A percentile compares a stretch with the other conserved stretches of the same genome.
phyloP scores from a whole-genome alignment of 1,140 invertebrate genomes.

The Chironomus striatipennis region DNA sequence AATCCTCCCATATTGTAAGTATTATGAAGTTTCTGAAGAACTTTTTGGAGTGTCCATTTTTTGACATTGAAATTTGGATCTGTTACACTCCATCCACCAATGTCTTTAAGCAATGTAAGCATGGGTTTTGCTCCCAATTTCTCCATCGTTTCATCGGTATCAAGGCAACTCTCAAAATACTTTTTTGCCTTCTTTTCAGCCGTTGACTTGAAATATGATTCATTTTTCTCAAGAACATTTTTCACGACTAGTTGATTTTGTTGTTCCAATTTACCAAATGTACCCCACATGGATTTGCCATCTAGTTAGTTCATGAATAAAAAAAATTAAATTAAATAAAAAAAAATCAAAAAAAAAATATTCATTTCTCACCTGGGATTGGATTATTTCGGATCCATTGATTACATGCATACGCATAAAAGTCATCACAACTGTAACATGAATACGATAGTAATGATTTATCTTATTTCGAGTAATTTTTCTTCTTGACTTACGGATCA shows the following conservation, averaged over 20 bases:
- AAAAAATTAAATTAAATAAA: neutral
- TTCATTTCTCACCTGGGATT: conserved; percentile 55
- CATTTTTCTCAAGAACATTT: conserved; percentile 65
- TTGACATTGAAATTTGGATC: conserved; percentile 47
- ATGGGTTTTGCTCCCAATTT: conserved; percentile 70
- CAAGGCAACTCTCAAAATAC: conserved; percentile 91
- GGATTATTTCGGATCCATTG: conserved; percentile 88
- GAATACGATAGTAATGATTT: neutral
- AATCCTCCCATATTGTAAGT: conserved; percentile 79
- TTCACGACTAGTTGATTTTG: conserved; percentile 89
- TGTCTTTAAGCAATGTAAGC: conserved; percentile 57
- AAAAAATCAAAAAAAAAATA: neutral
- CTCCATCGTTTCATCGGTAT: conserved; percentile 86
- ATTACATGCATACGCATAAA: conserved; percentile 90
- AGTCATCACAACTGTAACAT: conserved; percentile 66
- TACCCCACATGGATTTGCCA: conserved; percentile 88
- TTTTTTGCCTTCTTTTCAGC: conserved; percentile 82
- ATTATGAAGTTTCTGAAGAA: conserved; percentile 74
- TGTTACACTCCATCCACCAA: conserved; percentile 70
- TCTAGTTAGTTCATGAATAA: conserved; percentile 38
- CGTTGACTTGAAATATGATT: conserved; percentile 52
- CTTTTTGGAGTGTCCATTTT: conserved; percentile 68
- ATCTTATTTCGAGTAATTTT: neutral
- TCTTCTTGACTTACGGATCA: conserved; percentile 49
- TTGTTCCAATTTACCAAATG: conserved; percentile 88